Evolutionary conservation across 2,888 invertebrate species (phyloP), one percentile per base, ranked within the genome.

Genomic region (Elegia similella): DNA sequence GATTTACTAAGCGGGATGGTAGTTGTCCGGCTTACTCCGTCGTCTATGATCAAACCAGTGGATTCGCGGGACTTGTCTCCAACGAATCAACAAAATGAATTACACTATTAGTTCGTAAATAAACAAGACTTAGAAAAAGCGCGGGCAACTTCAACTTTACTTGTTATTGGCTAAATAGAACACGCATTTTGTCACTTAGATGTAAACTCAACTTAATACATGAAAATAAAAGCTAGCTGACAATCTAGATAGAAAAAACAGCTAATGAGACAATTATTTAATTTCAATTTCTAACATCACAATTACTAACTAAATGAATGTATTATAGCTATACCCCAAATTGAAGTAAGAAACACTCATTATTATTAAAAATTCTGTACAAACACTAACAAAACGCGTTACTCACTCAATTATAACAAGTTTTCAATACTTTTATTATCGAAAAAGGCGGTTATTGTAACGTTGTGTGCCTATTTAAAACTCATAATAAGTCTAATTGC

Each of bases 291-390:
- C 32, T 23, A 48, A 48, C 48, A 8, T 32, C 48, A 48, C 32
- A 48, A 48, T 48, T 32, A 50, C 34, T 50, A 17, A 34, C 50
- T 50, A 50, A 50, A 50, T 34, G 17, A 50, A 50, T 34, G 50
- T 15, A 16, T 23, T 23, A 23, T 34, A 10, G 6, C 5, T 50
- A 10, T 16, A 50, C 50, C 50, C 16, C 50, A 50, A 34, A 50
- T 34, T 2, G 15, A 16, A 6, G 32, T 12, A 34, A 1, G 50
- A 38, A 16, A 34, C 50, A 13, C 29, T 13, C 30, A 50, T 34
- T 50, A 50, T 50, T 34, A 50, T 34, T 50, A 50, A 50, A 48
- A 50, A 50, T 50, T 50, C 32, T 50, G 50, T 50, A 50, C 50
- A 50, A 50, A 50, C 50, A 48, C 32, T 32, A 48, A 48, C 48